Conservation (phyloP, 2,888 invertebrate species). For the Alsophila aescularia region DNA sequence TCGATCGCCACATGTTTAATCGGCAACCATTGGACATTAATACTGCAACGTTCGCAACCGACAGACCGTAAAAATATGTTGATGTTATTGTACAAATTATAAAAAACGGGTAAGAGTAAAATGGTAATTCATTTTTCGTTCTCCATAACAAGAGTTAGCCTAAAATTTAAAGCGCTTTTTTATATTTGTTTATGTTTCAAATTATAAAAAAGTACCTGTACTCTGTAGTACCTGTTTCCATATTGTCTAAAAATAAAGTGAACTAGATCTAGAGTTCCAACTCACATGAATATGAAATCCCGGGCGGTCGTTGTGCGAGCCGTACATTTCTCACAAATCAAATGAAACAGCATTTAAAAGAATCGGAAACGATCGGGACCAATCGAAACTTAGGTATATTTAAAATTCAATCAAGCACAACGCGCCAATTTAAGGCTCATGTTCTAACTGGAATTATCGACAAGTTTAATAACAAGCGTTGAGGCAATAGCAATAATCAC, state of each 20-base stretch:
- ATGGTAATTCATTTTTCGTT: not conserved
- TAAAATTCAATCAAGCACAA: constrained; percentile 71
- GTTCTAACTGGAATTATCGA: constrained; percentile 81
- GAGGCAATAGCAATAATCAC: constrained; percentile 75
- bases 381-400: constrained; percentile 64
- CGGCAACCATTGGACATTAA: constrained; percentile 60
- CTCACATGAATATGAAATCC: constrained; percentile 68
- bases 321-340: constrained; percentile 68
- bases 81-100: constrained; percentile 58
- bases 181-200: too few relatives aligned
- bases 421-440: constrained; percentile 76
- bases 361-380: constrained; percentile 59
- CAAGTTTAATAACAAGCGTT: constrained; percentile 80
- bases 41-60: constrained; percentile 65
- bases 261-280: constrained; percentile 45
- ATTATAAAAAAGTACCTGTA: too few relatives aligned
- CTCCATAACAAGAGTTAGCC: too few relatives aligned
- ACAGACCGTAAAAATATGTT: constrained; percentile 68
- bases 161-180: too few relatives aligned
- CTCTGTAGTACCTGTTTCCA: too few relatives aligned
- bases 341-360: constrained; percentile 64
- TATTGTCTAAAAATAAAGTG: too few relatives aligned
- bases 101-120: constrained; percentile 27
- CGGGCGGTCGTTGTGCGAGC: constrained; percentile 57
- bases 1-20: constrained; percentile 61